Base-by-base conservation (phyloP, 2,113 vertebrate genomes). In the Gadus chalcogrammus region DNA sequence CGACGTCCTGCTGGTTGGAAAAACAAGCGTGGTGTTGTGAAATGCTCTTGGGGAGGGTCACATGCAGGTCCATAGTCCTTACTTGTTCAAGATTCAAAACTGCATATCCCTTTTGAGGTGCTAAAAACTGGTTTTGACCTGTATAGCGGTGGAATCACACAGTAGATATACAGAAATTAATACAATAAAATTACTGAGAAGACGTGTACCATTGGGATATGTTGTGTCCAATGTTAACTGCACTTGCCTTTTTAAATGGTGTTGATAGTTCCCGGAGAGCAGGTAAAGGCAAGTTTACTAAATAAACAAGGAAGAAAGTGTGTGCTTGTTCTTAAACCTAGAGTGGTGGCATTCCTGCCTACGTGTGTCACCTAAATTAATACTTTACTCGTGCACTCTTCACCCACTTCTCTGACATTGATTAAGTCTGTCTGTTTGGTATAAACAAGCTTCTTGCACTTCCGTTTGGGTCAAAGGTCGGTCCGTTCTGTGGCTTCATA, bases 371-470 rank as follows among this genome's bases (percentile, higher is more conserved):
- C 31, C 31, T 35, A 35, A 35, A 35, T 35, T 4, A 35, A 35
- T 7, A 35, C 31, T 35, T 35, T 35, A 35, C 31, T 35, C 55
- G 27, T 27, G 35, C 70, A 66, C 28, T 55, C 69, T 62, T 22
- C 52, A 52, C 13, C 68, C 18, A 24, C n/a, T 20, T 55, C 67
- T 75, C 48, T 71, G 69, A n/a, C 48, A 56, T 64, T 71, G 52
- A 64, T 71, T 64, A 56, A 53, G 69, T 53, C 4, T 17, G 15
- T 5, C 15, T n/a, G 27, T 58, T 58, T 16, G 24, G 42, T 28
- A 64, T 64, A 15, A 27, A 64, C 61, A 58, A 27, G 13, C n/a
- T 48, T 62, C n/a, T 48, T 62, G 38, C 35, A 20, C 13, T n/a
- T 3, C 15, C 15, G 28, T 56, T 42, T n/a, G 15, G 53, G 60